These are phyloP conservation scores for Sycon ciliatum DNA, from an alignment of 37 sponge, comb jelly and placozoan species.

Conservation along the genomic window DNA sequence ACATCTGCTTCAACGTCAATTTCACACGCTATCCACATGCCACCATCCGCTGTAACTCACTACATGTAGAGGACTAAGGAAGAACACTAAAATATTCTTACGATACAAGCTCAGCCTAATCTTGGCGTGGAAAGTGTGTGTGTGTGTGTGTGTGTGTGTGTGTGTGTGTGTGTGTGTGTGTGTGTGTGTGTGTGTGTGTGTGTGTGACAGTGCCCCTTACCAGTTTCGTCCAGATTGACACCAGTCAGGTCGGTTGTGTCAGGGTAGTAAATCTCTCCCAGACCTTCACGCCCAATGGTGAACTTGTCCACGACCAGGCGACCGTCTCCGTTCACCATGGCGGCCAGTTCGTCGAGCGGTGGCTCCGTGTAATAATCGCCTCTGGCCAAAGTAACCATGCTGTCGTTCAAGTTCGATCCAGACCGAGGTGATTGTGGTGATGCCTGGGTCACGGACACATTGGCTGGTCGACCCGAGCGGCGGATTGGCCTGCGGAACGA, in stretches of 20 bases:
- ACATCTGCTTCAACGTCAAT: too few relatives aligned
- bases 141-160: conserved; percentile 5
- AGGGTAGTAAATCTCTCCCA: conserved; percentile 54
- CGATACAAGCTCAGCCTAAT: too few relatives aligned
- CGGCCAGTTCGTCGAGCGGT: conserved; percentile 39
- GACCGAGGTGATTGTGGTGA: neutral
- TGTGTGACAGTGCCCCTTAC: conserved; percentile 29
- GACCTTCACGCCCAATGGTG: conserved; percentile 52
- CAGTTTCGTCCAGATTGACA: conserved; percentile 68
- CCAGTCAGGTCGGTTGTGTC: conserved; percentile 60
- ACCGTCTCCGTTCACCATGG: neutral
- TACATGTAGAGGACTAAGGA: too few relatives aligned
- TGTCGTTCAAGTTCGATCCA: neutral
- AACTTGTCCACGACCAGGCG: conserved; percentile 44
- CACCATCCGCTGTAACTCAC: too few relatives aligned
- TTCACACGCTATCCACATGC: too few relatives aligned
- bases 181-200: conserved; percentile 5
- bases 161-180: conserved; percentile 5
- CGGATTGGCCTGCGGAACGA: too few relatives aligned
- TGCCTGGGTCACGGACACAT: too few relatives aligned
- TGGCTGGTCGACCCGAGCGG: too few relatives aligned
- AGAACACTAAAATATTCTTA: too few relatives aligned
- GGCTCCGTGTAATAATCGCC: conserved; percentile 57
- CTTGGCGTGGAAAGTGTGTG: too few relatives aligned
- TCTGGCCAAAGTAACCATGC: neutral